Evolutionary conservation across 2,888 invertebrate genomes (phyloP).

Genomic region (Rhorus exstirpatorius): DNA sequence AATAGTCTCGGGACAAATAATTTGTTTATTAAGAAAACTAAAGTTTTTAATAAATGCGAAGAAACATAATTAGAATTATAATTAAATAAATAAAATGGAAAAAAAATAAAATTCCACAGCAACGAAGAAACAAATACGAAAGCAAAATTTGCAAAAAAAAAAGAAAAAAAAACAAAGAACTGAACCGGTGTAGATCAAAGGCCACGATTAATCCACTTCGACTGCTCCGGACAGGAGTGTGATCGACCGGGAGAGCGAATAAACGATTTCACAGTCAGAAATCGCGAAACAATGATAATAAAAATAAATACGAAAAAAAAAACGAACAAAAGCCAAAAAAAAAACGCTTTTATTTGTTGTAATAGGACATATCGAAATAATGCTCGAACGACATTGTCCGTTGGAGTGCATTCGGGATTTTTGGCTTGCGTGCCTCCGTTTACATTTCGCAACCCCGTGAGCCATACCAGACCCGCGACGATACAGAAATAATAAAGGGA

Average conservation of each 20-base stretch:
- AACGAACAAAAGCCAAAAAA: no score
- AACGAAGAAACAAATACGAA: no score
- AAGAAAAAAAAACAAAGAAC: no score
- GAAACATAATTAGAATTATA: no score
- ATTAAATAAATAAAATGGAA: no score
- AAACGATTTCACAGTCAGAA: slow-evolving; percentile 1
- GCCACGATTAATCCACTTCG: background rate
- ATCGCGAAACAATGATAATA: slow-evolving; percentile 44
- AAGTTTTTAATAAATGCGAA: no score
- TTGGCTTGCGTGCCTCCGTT: no score
- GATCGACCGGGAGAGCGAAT: slow-evolving; percentile 1
- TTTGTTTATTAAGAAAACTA: no score
- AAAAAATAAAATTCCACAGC: slow-evolving; percentile 33
- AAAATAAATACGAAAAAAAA: slow-evolving; percentile 19
- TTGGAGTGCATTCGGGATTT: slow-evolving; percentile 3
- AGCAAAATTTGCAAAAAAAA: background rate
- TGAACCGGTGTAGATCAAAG: no score
- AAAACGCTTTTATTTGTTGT: slow-evolving; percentile 15
- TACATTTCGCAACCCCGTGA: no score
- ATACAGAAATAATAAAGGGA: slow-evolving; percentile 31
- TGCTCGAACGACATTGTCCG: slow-evolving; percentile 40
- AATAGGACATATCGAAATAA: slow-evolving; percentile 28
- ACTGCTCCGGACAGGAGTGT: background rate
- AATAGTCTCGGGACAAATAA: no score
- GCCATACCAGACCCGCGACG: slow-evolving; percentile 7